These are phyloP conservation scores for Orthosia gracilis DNA, from an alignment of 2,888 invertebrate genomes.

Conservation along the genomic window DNA sequence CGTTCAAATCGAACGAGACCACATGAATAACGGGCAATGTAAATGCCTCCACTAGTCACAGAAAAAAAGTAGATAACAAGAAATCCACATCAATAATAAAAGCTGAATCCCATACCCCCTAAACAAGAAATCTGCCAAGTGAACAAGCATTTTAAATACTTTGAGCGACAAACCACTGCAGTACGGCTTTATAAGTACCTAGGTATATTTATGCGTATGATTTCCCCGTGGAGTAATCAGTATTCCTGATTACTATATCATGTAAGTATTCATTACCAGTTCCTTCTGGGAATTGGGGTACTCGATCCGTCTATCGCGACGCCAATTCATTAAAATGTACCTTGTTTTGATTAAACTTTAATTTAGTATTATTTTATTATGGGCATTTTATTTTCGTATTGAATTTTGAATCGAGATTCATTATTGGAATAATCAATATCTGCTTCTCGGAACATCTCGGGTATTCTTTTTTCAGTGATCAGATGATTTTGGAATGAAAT, in stretches of 20 bases:
- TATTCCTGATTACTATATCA: constrained; percentile 51
- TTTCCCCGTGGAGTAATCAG: constrained; percentile 55
- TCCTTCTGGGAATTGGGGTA: constrained; percentile 27
- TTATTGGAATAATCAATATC: background rate
- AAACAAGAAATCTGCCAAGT: constrained; percentile 13
- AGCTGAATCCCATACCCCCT: background rate
- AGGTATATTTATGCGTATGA: constrained; percentile 35
- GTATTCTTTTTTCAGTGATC: background rate
- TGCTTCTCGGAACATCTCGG: background rate
- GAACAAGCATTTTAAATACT: constrained; percentile 27
- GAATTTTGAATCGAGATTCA: background rate
- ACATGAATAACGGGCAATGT: no score
- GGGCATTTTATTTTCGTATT: no score
- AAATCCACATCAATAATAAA: background rate
- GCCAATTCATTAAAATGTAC: constrained; percentile 22
- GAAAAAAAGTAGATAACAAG: no score
- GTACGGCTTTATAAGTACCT: constrained; percentile 1
- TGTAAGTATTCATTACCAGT: constrained; percentile 53
- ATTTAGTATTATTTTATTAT: background rate
- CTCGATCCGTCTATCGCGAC: constrained; percentile 17
- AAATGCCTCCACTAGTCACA: no score
- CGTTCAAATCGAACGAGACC: no score
- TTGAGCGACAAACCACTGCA: constrained; percentile 20
- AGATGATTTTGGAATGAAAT: no score
- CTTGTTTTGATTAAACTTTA: constrained; percentile 12